phyloP scores from a whole-genome alignment of 2,797 vertebrate genomes.

The Chaetophractus vellerosus region DNA sequence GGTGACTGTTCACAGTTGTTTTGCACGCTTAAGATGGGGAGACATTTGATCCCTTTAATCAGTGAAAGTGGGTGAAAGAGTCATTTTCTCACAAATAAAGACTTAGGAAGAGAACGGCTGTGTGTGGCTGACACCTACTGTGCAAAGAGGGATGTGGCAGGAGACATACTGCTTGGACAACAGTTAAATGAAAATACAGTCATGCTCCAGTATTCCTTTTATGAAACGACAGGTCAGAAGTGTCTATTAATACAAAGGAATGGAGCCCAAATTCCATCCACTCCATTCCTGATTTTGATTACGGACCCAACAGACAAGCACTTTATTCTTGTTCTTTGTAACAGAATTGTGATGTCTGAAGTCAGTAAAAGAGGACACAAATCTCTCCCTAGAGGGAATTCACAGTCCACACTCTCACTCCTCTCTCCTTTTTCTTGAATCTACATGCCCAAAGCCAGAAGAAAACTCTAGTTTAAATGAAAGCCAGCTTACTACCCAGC shows the following conservation, averaged over 20 bases:
- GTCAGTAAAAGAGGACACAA: neutral
- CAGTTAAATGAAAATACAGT: neutral
- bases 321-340: constrained; percentile 48
- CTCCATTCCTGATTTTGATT: neutral
- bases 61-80: neutral
- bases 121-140: constrained; percentile 83
- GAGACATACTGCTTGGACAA: neutral
- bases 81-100: neutral
- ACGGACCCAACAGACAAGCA: neutral
- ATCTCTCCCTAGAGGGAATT: neutral
- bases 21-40: constrained; percentile 42
- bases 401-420: neutral
- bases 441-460: neutral
- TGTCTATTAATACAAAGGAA: neutral
- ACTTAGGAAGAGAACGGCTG: constrained; percentile 67
- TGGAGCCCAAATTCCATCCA: neutral
- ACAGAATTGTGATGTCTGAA: constrained; percentile 17
- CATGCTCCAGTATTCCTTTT: neutral
- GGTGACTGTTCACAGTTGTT: constrained; percentile 21
- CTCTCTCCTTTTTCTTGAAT: neutral
- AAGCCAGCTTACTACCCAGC: neutral
- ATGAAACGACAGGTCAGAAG: constrained; percentile 44
- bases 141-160: constrained; percentile 16
- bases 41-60: constrained; percentile 47
- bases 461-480: constrained; percentile 33